Conservation (phyloP, 1,140 invertebrate genomes). For the Thaumetopoea pityocampa region DNA sequence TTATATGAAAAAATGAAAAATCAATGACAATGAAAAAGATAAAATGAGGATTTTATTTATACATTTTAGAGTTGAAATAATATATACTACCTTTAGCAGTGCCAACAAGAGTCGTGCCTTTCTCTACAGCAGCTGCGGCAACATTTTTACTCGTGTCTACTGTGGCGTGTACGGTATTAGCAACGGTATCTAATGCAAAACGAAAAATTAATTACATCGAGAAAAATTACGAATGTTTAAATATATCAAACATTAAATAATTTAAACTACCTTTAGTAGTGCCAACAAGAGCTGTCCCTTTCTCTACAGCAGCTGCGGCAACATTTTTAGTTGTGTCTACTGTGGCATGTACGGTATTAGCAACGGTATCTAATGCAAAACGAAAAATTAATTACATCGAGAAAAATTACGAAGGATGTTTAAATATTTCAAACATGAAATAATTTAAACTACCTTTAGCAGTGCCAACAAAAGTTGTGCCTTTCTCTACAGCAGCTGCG, state of each 20-base stretch:
- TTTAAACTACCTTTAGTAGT: constrained; percentile 21
- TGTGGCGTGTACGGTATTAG: constrained; percentile 29
- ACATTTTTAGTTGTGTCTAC: constrained; percentile 38
- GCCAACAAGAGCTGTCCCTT: constrained; percentile 28
- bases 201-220: constrained; percentile 3
- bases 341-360: constrained; percentile 19
- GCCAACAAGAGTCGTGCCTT: constrained; percentile 35
- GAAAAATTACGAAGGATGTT: constrained; percentile 4
- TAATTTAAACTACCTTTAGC: too few relatives aligned
- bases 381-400: background rate
- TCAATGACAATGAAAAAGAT: too few relatives aligned
- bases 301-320: constrained; percentile 31
- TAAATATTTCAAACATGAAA: background rate
- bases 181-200: constrained; percentile 20
- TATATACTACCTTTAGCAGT: constrained; percentile 43
- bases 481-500: too few relatives aligned
- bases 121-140: constrained; percentile 40
- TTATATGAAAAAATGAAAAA: too few relatives aligned
- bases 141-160: constrained; percentile 53
- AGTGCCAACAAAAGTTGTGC: too few relatives aligned
- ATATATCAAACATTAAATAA: background rate
- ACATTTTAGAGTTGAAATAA: too few relatives aligned
- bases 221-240: background rate
- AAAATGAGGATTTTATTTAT: too few relatives aligned
- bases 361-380: constrained; percentile 1